Percentiles rank a stretch among this genome's conserved stretches.
These are phyloP conservation scores for Siniperca knerii DNA, from an alignment of 2,113 vertebrate genomes.

Conservation along the genomic window DNA sequence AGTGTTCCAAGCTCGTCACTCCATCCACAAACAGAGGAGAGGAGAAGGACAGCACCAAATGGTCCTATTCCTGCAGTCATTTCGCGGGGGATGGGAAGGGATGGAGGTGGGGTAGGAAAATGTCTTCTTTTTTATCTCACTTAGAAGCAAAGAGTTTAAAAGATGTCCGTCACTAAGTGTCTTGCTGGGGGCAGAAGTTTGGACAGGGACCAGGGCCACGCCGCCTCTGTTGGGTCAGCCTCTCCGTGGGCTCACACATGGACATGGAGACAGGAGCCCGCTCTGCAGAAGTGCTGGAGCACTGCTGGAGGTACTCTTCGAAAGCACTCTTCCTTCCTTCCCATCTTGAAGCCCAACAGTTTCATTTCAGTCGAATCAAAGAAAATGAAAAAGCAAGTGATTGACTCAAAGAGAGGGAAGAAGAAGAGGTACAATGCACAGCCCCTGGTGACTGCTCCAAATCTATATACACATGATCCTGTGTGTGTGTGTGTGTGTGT, in stretches of 20 bases:
- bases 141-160: conserved; percentile 65
- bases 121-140: conserved; percentile 59
- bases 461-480: conserved; percentile 81
- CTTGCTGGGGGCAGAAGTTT: conserved; percentile 55
- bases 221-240: conserved; percentile 30
- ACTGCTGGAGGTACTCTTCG: conserved; percentile 73
- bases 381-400: conserved; percentile 66
- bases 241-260: conserved; percentile 17
- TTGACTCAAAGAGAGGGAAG: conserved; percentile 62
- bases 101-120: conserved; percentile 41
- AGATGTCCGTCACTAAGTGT: conserved; percentile 64
- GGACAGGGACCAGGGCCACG: conserved; percentile 32
- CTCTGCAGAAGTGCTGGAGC: conserved; percentile 49
- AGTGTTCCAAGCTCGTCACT: conserved; percentile 66
- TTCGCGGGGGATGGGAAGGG: conserved; percentile 22
- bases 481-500: conserved; percentile 38
- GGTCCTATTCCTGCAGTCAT: conserved; percentile 79
- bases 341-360: conserved; percentile 66
- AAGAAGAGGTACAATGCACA: conserved; percentile 62
- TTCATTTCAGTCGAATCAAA: conserved; percentile 68
- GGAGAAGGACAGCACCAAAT: conserved; percentile 73
- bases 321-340: conserved; percentile 63
- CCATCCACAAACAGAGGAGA: conserved; percentile 52
- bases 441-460: conserved; percentile 68
- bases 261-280: conserved; percentile 35